Base-by-base conservation (phyloP, 1,140 invertebrate species). In the Ceratina japonica region DNA sequence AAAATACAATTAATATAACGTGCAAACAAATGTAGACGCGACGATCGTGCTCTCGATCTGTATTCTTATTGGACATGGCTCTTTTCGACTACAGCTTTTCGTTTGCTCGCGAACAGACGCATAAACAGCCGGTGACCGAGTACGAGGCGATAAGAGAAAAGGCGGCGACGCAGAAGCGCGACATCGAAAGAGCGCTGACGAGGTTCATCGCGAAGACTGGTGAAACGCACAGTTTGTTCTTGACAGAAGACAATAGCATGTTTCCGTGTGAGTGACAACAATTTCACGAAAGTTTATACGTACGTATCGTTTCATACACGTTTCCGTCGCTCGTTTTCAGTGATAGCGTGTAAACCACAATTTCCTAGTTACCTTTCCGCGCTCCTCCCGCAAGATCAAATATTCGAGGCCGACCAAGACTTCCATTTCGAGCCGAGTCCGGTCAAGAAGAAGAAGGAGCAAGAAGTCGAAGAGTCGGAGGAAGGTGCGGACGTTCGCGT, bases 71-170 rank as follows among this genome's bases (percentile, higher is more conserved):
- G n/a, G n/a, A n/a, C n/a, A n/a, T n/a, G n/a, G n/a, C n/a, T n/a
- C n/a, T 37, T 37, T 37, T 37, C 7, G 7, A 37, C 7, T 64
- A 64, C 8, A 31, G 37, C 37, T 44, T 44, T 44, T 64, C 52
- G 59, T 16, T 59, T 72, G 63, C 18, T 77, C 73, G 16, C 74
- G 52, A 27, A 79, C 27, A 98, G 97, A 99, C 98, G 3, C 97
- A 98, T 88, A 98, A 98, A 92, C 97, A 99, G 93, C 98, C 98
- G 64, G 96, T 98, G 4, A 98, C 98, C 51, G 98, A 99, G 91
- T 99, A 99, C 93, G 98, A 99, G 94, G 96, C 97, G 3, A 98
- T 99, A 63, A 94, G 98, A 89, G 98, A 97, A 94, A 99, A 97
- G 93, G 96, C 97, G 44, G 98, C 98, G 0, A 95, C 94, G 62